These are phyloP conservation scores for Lycophotia porphyrea DNA, from an alignment of 2,888 invertebrate species.

Conservation along the genomic window DNA sequence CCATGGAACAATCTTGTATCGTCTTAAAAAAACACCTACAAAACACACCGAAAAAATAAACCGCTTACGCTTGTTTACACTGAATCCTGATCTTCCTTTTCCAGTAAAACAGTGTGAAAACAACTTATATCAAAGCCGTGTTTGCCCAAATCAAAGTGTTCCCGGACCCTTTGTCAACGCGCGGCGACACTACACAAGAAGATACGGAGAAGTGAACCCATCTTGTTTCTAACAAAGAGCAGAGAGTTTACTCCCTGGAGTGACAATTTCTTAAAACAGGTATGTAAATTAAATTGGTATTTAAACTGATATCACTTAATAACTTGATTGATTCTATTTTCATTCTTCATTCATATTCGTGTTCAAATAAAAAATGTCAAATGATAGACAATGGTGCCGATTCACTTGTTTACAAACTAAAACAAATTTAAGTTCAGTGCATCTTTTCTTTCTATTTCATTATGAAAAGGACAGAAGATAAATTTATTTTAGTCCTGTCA, in stretches of 20 bases:
- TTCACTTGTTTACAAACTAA: too few relatives aligned
- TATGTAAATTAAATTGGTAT: neutral
- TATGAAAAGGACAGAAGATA: too few relatives aligned
- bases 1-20: neutral
- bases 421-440: too few relatives aligned
- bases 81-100: constrained; percentile 14
- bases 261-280: neutral
- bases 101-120: constrained; percentile 44
- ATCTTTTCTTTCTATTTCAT: too few relatives aligned
- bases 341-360: neutral
- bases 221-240: neutral
- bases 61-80: constrained; percentile 15
- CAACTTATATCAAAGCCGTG: constrained; percentile 43
- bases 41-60: constrained; percentile 7
- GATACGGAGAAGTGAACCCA: constrained; percentile 28
- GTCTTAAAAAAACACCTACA: constrained; percentile 12
- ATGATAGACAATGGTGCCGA: neutral
- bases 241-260: neutral
- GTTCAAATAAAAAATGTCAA: neutral
- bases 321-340: neutral
- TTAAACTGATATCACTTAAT: neutral
- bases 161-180: constrained; percentile 45
- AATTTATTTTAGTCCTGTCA: too few relatives aligned
- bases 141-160: constrained; percentile 55
- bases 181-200: constrained; percentile 22